Evolutionary conservation across 1,140 invertebrate species (phyloP).

Genomic region (Drosophila hydei): DNA sequence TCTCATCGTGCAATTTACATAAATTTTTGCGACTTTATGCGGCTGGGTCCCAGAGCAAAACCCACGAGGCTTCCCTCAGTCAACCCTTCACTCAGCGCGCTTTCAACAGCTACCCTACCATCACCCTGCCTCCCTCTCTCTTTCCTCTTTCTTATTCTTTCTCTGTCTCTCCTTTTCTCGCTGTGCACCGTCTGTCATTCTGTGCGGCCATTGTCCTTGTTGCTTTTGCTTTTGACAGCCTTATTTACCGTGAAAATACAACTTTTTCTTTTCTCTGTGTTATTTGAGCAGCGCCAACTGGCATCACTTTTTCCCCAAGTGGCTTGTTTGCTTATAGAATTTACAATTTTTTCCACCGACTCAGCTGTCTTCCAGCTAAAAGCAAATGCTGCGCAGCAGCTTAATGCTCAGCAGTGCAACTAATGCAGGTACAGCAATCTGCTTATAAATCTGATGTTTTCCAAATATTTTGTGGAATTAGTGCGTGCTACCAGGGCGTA

Average conservation of each 20-base stretch:
- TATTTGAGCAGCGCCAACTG: constrained; percentile 24
- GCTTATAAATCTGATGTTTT: too few relatives aligned
- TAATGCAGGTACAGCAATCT: too few relatives aligned
- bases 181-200: constrained; percentile 38
- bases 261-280: constrained; percentile 52
- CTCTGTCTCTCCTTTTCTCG: neutral
- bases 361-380: neutral
- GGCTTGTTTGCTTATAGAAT: constrained; percentile 66
- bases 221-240: constrained; percentile 50
- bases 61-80: constrained; percentile 1
- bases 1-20: constrained; percentile 62
- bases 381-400: too few relatives aligned
- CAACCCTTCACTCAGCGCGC: constrained; percentile 16
- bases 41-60: neutral
- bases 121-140: too few relatives aligned
- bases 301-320: constrained; percentile 50
- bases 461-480: too few relatives aligned
- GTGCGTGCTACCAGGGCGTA: too few relatives aligned
- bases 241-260: constrained; percentile 72
- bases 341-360: constrained; percentile 36
- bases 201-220: constrained; percentile 24
- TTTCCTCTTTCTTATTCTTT: too few relatives aligned
- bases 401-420: neutral
- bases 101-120: neutral
- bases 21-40: constrained; percentile 47